Percentiles rank a stretch among this genome's conserved stretches.
Conservation (phyloP, 2,113 vertebrate species). For the Atherinomorus stipes region DNA sequence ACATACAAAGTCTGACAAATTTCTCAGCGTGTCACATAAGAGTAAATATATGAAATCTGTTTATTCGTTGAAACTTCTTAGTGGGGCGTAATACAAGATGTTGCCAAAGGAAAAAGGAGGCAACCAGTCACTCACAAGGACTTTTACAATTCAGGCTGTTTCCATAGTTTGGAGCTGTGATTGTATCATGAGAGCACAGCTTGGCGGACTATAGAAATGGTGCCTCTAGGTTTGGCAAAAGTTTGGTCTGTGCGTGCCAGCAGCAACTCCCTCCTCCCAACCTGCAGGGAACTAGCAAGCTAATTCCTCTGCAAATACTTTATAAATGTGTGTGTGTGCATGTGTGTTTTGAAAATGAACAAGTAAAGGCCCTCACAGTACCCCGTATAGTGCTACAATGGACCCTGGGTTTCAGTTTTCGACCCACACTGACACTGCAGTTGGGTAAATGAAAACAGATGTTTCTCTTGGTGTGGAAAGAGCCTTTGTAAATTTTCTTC, state of each 20-base stretch:
- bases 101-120: conserved; percentile 33
- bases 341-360: conserved; percentile 44
- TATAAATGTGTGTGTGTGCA: conserved; percentile 37
- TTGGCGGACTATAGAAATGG: conserved; percentile 59
- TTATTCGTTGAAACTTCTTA: background rate
- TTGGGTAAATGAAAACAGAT: conserved; percentile 74
- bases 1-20: background rate
- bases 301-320: conserved; percentile 51
- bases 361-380: conserved; percentile 31
- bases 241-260: conserved; percentile 66
- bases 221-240: conserved; percentile 69
- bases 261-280: conserved; percentile 69
- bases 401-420: conserved; percentile 63
- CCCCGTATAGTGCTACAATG: conserved; percentile 29
- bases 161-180: conserved; percentile 39
- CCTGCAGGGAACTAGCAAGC: conserved; percentile 62
- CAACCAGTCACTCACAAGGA: conserved; percentile 30
- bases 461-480: conserved; percentile 45
- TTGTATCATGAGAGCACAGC: conserved; percentile 60
- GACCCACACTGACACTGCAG: conserved; percentile 43
- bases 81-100: background rate
- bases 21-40: background rate
- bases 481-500: conserved; percentile 19
- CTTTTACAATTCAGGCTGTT: conserved; percentile 47
- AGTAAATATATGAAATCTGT: background rate